A percentile compares a stretch with the other conserved stretches of the same genome.
phyloP scores from a whole-genome alignment of 2,888 invertebrate species.

The Polyommatus iphigenia region DNA sequence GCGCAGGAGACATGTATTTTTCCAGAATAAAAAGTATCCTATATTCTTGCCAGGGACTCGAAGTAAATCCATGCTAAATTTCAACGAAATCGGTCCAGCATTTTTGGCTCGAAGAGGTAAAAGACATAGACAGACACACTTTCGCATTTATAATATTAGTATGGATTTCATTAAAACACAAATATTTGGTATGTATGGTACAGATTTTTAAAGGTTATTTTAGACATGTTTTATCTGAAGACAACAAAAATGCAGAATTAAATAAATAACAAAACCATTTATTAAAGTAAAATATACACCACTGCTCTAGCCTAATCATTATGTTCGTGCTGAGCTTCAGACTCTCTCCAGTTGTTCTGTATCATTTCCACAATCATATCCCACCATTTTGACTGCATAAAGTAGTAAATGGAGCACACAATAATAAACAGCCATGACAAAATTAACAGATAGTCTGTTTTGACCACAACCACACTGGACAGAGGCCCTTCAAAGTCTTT shows the following conservation, averaged over 20 bases:
- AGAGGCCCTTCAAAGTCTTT: slow-evolving; percentile 91
- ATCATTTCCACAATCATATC: slow-evolving; percentile 89
- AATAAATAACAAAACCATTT: slow-evolving; percentile 38
- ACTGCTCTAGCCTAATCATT: slow-evolving; percentile 73
- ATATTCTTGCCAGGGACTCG: no score
- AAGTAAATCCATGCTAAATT: no score
- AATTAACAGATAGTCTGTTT: slow-evolving; percentile 89
- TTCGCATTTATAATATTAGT: no score
- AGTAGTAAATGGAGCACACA: slow-evolving; percentile 86
- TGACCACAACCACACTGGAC: slow-evolving; percentile 86
- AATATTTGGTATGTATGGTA: no score
- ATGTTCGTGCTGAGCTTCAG: slow-evolving; percentile 90
- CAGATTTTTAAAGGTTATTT: no score
- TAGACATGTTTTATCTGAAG: no score
- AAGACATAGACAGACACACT: no score
- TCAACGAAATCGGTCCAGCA: no score
- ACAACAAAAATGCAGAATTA: slow-evolving; percentile 9
- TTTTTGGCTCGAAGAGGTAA: no score
- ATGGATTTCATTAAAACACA: no score
- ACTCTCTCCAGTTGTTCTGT: slow-evolving; percentile 93
- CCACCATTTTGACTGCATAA: slow-evolving; percentile 88
- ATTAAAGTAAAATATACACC: slow-evolving; percentile 32
- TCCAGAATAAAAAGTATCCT: no score
- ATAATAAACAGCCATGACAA: slow-evolving; percentile 93
- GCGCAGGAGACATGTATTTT: no score